These are phyloP conservation scores for Pongo pygmaeus DNA, from an alignment of 2,113 vertebrate species.

Conservation along the genomic window DNA sequence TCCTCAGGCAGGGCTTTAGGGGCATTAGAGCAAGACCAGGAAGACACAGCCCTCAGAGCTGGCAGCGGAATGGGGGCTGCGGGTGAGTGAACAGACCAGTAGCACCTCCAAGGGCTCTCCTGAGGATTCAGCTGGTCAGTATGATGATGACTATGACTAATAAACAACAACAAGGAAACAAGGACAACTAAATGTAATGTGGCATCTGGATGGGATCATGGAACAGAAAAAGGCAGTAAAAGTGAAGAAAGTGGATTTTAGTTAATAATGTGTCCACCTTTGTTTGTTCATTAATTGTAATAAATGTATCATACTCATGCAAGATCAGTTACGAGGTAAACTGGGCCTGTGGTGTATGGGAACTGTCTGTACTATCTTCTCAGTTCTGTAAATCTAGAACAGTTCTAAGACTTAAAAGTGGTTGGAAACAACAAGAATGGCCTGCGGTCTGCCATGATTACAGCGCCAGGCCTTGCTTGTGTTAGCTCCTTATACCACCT, in stretches of 20 bases:
- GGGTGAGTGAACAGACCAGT: neutral
- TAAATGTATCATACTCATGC: fast-evolving
- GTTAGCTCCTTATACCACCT: too few species aligned
- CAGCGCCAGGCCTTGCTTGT: neutral
- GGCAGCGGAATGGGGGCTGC: fast-evolving
- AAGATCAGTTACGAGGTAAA: neutral
- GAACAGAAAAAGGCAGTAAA: neutral
- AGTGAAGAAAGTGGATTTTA: neutral
- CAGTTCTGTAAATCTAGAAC: neutral
- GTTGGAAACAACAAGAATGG: neutral
- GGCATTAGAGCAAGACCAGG: neutral
- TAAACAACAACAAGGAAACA: neutral
- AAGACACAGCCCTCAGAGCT: neutral
- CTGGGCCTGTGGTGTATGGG: neutral
- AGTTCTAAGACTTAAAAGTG: too few species aligned
- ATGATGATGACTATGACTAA: fast-evolving
- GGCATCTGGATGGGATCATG: neutral
- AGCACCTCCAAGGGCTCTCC: neutral
- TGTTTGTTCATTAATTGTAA: neutral
- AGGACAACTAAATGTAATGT: neutral
- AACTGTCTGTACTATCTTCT: neutral
- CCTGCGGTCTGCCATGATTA: fast-evolving
- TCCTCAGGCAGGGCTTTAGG: neutral
- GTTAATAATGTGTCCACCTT: neutral
- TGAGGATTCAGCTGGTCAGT: too few species aligned